Evolutionary conservation across 2,888 invertebrate species (phyloP).

Genomic region (Epiblema foenella): DNA sequence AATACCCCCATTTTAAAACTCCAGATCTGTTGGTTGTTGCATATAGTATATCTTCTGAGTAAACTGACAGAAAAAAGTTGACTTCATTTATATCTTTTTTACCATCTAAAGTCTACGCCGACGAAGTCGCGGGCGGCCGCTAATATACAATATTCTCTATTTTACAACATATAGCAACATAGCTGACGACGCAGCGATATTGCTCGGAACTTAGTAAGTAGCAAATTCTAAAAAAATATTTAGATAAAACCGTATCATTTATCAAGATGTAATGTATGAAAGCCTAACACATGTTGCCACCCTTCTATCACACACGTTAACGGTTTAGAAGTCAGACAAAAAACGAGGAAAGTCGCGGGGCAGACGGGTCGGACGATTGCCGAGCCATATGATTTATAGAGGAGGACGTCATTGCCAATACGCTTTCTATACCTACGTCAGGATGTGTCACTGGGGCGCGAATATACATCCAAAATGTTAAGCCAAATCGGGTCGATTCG

Average conservation of each 20-base stretch:
- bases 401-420: conserved; percentile 78
- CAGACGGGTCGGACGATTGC: conserved; percentile 74
- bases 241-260: conserved; percentile 50
- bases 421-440: conserved; percentile 81
- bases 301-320: conserved; percentile 69
- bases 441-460: conserved; percentile 61
- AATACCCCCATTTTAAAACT: too few relatives aligned
- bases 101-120: too few relatives aligned
- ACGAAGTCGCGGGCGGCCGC: too few relatives aligned
- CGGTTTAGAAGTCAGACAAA: conserved; percentile 79
- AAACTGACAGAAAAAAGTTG: too few relatives aligned
- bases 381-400: conserved; percentile 83
- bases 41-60: too few relatives aligned
- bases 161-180: neutral
- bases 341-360: conserved; percentile 75
- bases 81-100: too few relatives aligned
- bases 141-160: too few relatives aligned
- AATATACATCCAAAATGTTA: conserved; percentile 20
- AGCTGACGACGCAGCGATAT: neutral
- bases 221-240: conserved; percentile 31
- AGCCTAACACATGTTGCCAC: conserved; percentile 70
- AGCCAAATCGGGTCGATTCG: neutral
- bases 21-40: too few relatives aligned
- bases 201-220: neutral
- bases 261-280: conserved; percentile 62